Evolutionary conservation across 2,888 invertebrate species (phyloP).

Genomic region (Corythucha ciliata): DNA sequence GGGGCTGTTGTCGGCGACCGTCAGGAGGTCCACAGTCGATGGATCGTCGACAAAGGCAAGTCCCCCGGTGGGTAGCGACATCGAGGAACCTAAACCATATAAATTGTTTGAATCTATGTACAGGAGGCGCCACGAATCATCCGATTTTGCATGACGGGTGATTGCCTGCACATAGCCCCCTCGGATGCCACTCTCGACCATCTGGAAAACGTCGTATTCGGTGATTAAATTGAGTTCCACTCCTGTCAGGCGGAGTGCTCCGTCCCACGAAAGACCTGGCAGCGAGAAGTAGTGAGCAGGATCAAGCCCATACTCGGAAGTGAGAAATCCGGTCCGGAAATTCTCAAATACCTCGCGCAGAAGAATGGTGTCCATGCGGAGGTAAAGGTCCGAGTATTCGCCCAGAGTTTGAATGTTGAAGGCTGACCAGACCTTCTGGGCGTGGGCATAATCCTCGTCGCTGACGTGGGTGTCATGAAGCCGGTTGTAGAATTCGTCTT

Average conservation of each 20-base stretch:
- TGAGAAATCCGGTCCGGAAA: conserved; percentile 22
- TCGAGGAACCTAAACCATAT: conserved; percentile 17
- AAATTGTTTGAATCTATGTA: conserved; percentile 23
- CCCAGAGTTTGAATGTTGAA: conserved; percentile 38
- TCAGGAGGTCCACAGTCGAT: conserved; percentile 15
- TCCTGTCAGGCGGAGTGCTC: conserved; percentile 15
- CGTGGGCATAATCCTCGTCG: conserved; percentile 38
- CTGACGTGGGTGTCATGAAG: conserved; percentile 33
- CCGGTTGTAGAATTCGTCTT: conserved; percentile 33
- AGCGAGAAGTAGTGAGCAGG: conserved; percentile 21
- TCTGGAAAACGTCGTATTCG: conserved; percentile 24
- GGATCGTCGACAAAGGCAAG: conserved; percentile 23
- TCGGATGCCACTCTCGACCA: conserved; percentile 28
- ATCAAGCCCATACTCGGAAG: conserved; percentile 23
- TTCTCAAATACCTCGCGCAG: conserved; percentile 29
- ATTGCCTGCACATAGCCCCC: too few relatives aligned
- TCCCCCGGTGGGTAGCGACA: neutral
- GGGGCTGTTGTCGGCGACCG: conserved; percentile 11
- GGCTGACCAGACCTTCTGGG: conserved; percentile 37
- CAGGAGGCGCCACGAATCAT: neutral
- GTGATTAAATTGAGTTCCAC: conserved; percentile 25
- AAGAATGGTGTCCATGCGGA: conserved; percentile 21
- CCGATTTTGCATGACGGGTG: conserved; percentile 8
- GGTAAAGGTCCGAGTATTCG: conserved; percentile 36
- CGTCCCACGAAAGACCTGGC: conserved; percentile 18